phyloP scores from a whole-genome alignment of 1,140 invertebrate species.

The Prorops nasuta region DNA sequence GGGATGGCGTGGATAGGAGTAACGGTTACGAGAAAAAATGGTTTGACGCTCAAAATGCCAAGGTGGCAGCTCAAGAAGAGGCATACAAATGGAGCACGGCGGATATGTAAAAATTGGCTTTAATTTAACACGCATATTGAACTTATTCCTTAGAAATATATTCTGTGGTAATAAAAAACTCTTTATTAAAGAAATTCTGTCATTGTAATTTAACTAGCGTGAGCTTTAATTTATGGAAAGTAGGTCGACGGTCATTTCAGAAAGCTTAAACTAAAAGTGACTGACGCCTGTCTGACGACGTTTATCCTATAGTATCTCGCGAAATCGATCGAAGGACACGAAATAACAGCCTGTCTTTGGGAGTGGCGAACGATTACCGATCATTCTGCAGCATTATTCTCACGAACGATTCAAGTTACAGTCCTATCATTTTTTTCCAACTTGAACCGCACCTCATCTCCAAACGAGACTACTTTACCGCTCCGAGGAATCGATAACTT shows the following conservation, averaged over 20 bases:
- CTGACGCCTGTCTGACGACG: constrained; percentile 20
- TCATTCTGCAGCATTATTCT: no score
- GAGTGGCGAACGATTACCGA: constrained; percentile 9
- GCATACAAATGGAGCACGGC: constrained; percentile 94
- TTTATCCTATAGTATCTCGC: constrained; percentile 2
- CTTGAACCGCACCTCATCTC: no score
- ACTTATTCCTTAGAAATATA: not conserved
- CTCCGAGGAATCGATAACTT: no score
- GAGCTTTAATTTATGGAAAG: no score
- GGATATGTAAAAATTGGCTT: constrained; percentile 74
- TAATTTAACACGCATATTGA: not conserved
- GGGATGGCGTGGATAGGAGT: constrained; percentile 97
- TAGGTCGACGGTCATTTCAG: constrained; percentile 34
- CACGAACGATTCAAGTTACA: no score
- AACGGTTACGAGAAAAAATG: constrained; percentile 95
- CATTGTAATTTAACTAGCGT: no score
- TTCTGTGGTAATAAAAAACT: no score
- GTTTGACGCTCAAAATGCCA: constrained; percentile 76
- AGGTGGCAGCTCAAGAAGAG: constrained; percentile 77
- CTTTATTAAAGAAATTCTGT: no score
- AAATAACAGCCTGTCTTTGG: constrained; percentile 13
- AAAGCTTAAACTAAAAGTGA: constrained; percentile 21
- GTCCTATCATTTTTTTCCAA: no score
- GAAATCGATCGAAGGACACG: constrained; percentile 24
- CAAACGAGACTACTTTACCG: no score